Evolutionary conservation across 1,140 invertebrate species (phyloP).

Genomic region (Thereuonema tuberculata): DNA sequence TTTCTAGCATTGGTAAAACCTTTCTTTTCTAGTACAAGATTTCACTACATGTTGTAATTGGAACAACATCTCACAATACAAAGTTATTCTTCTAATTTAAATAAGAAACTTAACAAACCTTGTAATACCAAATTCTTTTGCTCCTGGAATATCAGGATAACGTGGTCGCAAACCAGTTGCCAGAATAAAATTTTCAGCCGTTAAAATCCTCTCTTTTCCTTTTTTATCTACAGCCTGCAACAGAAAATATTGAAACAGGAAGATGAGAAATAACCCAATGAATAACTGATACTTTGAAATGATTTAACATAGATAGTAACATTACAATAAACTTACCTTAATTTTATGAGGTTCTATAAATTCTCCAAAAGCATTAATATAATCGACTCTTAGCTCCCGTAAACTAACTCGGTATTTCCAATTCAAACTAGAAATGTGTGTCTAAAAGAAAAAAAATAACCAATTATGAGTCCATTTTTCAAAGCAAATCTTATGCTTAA

Average conservation of each 20-base stretch:
- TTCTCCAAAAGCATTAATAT: slow-evolving; percentile 74
- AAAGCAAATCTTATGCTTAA: too few species aligned
- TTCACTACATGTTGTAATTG: too few species aligned
- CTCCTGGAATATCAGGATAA: slow-evolving; percentile 70
- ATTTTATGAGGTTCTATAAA: slow-evolving; percentile 70
- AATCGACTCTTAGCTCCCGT: slow-evolving; percentile 61
- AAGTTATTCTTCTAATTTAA: too few species aligned
- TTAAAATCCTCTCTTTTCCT: slow-evolving; percentile 57
- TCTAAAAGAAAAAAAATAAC: slow-evolving; percentile 42
- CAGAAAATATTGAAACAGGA: slow-evolving; percentile 5
- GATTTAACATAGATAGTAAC: too few species aligned
- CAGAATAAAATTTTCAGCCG: slow-evolving; percentile 70
- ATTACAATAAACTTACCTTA: too few species aligned
- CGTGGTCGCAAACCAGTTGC: slow-evolving; percentile 81
- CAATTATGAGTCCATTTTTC: slow-evolving; percentile 38
- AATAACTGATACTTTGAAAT: not conserved
- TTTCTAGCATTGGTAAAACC: too few species aligned
- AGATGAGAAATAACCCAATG: not conserved
- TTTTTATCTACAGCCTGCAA: slow-evolving; percentile 59
- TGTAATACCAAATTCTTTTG: slow-evolving; percentile 75
- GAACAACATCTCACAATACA: too few species aligned
- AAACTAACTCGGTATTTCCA: slow-evolving; percentile 45
- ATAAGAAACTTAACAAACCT: slow-evolving; percentile 24
- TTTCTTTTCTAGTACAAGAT: too few species aligned
- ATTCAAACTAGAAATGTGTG: slow-evolving; percentile 46